These are phyloP conservation scores for Caenorhabditis wallacei DNA, from an alignment of 2,888 invertebrate species.

Conservation along the genomic window DNA sequence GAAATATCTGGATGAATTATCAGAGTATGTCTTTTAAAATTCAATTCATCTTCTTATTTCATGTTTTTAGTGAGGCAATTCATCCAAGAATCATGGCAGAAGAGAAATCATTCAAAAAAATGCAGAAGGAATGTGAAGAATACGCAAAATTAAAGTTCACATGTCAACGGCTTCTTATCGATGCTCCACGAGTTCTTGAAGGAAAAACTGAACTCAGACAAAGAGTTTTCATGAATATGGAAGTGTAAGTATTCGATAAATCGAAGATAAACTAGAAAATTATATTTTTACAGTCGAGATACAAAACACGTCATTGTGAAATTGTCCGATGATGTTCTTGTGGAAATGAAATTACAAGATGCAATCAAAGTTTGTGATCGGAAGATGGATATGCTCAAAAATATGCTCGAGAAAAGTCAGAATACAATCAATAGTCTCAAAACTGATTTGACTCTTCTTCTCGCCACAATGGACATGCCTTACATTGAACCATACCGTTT, in stretches of 20 bases:
- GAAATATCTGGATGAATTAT: conserved; percentile 38
- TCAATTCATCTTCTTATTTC: not conserved
- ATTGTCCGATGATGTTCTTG: conserved; percentile 61
- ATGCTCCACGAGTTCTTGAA: conserved; percentile 22
- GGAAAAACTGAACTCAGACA: conserved; percentile 66
- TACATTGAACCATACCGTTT: conserved; percentile 36
- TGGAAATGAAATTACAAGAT: conserved; percentile 60
- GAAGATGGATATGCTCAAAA: conserved; percentile 52
- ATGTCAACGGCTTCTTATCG: conserved; percentile 42
- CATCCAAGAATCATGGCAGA: conserved; percentile 27
- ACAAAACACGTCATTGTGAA: conserved; percentile 67
- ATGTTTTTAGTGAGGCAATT: conserved; percentile 15
- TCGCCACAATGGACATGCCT: conserved; percentile 42
- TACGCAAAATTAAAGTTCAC: conserved; percentile 54
- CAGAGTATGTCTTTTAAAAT: conserved; percentile 8
- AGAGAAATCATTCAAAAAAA: conserved; percentile 36
- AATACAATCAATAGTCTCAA: conserved; percentile 19
- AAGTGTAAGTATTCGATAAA: conserved; percentile 54
- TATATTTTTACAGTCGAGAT: conserved; percentile 50
- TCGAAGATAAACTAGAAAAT: not conserved
- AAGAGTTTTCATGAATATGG: conserved; percentile 66
- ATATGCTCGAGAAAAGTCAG: conserved; percentile 38
- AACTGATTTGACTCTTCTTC: conserved; percentile 40
- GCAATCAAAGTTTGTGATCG: conserved; percentile 61
- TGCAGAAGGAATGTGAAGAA: conserved; percentile 55